Percentiles rank a stretch among this genome's conserved stretches.
These are phyloP conservation scores for Andrena praecox DNA, from an alignment of 2,888 invertebrate species.

Conservation along the genomic window DNA sequence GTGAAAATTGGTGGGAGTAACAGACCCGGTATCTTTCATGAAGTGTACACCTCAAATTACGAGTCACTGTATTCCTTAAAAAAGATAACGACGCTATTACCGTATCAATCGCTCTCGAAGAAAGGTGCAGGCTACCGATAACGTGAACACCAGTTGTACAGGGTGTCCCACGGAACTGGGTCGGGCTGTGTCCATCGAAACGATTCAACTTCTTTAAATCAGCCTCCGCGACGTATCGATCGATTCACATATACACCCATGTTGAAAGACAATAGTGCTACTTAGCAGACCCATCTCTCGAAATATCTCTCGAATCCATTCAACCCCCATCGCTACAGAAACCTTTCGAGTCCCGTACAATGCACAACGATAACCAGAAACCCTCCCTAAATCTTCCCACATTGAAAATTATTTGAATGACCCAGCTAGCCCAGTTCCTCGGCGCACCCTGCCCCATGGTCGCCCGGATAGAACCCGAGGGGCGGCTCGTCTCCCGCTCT, in stretches of 20 bases:
- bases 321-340: no score
- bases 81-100: not conserved
- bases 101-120: not conserved
- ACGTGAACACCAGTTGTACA: not conserved
- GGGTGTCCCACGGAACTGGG: not conserved
- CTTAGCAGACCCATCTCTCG: no score
- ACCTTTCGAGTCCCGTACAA: not conserved
- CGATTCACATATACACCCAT: no score
- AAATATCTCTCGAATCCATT: no score
- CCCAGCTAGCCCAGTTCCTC: not conserved
- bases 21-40: no score
- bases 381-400: no score
- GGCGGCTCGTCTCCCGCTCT: not conserved
- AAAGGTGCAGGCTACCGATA: not conserved
- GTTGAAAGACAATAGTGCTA: no score
- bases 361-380: not conserved
- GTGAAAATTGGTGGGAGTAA: not conserved
- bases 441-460: not conserved
- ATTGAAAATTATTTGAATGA: no score
- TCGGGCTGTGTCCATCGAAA: not conserved
- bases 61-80: not conserved
- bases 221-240: no score
- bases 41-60: not conserved
- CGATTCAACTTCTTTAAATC: not conserved
- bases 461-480: slow-evolving; percentile 15